phyloP scores from a whole-genome alignment of 2,797 vertebrate genomes.

The Gambelia wislizenii region DNA sequence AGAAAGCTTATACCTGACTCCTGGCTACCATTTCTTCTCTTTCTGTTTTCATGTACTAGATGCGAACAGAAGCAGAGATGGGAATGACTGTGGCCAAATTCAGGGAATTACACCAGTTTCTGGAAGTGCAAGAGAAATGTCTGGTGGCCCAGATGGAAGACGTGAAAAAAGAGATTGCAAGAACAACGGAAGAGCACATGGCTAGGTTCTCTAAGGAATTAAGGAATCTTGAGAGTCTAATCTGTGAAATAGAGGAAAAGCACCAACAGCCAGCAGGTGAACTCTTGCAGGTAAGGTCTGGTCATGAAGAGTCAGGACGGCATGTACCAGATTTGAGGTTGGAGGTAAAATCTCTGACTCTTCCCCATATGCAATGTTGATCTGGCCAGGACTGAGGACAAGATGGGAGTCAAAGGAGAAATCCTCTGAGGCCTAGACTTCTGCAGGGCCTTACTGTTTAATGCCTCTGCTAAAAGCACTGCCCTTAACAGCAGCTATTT shows the following conservation, averaged over 20 bases:
- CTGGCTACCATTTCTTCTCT: too few species aligned
- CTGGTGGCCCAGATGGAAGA: background rate
- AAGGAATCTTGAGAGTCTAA: background rate
- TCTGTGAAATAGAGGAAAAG: background rate
- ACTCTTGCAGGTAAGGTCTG: background rate
- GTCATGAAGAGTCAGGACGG: too few species aligned
- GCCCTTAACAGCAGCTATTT: too few species aligned
- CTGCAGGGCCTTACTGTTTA: too few species aligned
- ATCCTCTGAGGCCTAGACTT: too few species aligned
- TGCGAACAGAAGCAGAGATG: background rate
- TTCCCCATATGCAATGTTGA: too few species aligned
- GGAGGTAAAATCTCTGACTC: too few species aligned
- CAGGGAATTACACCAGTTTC: background rate
- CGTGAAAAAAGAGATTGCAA: background rate
- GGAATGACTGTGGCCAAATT: background rate
- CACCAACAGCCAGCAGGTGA: background rate
- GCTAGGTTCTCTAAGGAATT: background rate
- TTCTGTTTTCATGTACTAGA: background rate
- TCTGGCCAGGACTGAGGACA: too few species aligned
- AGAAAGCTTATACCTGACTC: too few species aligned
- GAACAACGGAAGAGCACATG: background rate
- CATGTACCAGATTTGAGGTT: too few species aligned
- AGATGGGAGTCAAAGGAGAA: too few species aligned
- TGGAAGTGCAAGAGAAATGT: background rate
- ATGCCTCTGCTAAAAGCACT: too few species aligned